Base-by-base conservation (phyloP, 2,888 invertebrate genomes). In the Diogma glabrata region DNA sequence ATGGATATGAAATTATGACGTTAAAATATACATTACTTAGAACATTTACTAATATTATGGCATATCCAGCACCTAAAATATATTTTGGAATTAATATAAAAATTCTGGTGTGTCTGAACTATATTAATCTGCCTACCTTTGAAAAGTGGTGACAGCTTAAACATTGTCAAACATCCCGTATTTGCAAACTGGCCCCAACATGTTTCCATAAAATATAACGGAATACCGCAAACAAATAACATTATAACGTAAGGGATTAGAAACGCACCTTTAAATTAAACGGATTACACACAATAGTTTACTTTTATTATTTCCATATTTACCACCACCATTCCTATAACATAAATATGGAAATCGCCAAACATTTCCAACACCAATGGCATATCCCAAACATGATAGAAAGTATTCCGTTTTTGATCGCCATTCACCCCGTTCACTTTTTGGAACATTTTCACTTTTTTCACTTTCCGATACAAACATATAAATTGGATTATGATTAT, bases 311-410 rank as follows among this genome's bases (percentile, higher is more conserved):
- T n/a, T n/a, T n/a, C n/a, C n/a, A n/a, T n/a, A n/a, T n/a, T n/a
- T n/a, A n/a, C n/a, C 89, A 66, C 89, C 89, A 14, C 89, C 89
- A 67, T 87, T 89, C 61, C 85, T 79, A 66, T 88, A 89, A 63
- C 87, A 88, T 52, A 89, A 70, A 65, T 89, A 90, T 1, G 90
- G 90, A 69, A 90, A 90, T 56, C 89, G 75, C 87, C 87, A 87
- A 10, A 90, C 81, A 65, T 89, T 90, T 52, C 89, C 88, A 53
- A 89, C 82, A 46, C 89, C 89, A 49, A 90, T 86, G 5, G 87
- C 87, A 61, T 87, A 88, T 20, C 89, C 89, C 49, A 89, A 76
- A 60, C 87, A 86, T 22, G 87, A 85, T 51, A 90, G 71, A 30
- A 90, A 67, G 65, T 87, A 90, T 67, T 90, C 88, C 14, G 79